phyloP scores from a whole-genome alignment of 2,113 vertebrate species.

The Agelaius tricolor region DNA sequence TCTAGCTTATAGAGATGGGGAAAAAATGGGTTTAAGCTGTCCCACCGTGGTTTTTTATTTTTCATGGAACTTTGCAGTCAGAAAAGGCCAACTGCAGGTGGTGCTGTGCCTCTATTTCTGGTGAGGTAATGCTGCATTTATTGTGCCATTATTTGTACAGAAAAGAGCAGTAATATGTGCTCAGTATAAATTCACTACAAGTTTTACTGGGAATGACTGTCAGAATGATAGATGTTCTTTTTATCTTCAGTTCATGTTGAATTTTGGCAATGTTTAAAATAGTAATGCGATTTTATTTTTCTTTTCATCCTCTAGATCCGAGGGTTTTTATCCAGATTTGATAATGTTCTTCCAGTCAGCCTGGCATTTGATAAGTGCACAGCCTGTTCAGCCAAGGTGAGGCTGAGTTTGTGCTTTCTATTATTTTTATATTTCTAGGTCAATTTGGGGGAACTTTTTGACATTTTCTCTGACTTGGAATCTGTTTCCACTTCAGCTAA shows the following conservation, averaged over 20 bases:
- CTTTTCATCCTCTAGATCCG: slow-evolving; percentile 82
- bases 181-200: background rate
- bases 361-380: slow-evolving; percentile 99
- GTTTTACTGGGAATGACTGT: background rate
- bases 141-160: background rate
- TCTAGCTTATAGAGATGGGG: background rate
- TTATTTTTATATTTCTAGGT: background rate
- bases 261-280: background rate
- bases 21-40: background rate
- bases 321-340: slow-evolving; percentile 96
- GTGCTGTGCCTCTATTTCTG: slow-evolving; percentile 55
- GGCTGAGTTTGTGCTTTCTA: slow-evolving; percentile 35
- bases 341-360: slow-evolving; percentile 97
- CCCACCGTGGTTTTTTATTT: background rate
- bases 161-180: background rate
- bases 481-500: background rate
- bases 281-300: background rate
- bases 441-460: background rate
- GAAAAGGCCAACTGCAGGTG: slow-evolving; percentile 61
- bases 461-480: background rate
- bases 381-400: slow-evolving; percentile 92
- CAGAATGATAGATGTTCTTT: fast-evolving
- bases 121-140: background rate
- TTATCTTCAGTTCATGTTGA: background rate
- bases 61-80: background rate